Evolutionary conservation across 2,888 invertebrate species (phyloP).

Genomic region (Drosophila acutilabella): DNA sequence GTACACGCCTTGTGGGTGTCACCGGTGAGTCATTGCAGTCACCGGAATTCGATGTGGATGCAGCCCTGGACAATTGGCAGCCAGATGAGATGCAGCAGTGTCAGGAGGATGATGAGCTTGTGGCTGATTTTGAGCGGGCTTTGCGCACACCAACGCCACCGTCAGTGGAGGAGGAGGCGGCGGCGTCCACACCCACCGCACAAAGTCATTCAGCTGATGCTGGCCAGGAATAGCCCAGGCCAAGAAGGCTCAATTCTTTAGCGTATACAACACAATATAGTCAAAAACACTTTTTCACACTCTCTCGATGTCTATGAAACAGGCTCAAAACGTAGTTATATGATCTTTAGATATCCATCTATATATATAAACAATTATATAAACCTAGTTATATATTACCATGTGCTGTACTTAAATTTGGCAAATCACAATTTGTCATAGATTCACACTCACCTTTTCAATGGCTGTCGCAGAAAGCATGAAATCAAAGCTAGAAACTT

Average conservation of each 20-base stretch:
- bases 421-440: constrained; percentile 54
- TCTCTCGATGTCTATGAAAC: constrained; percentile 68
- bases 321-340: constrained; percentile 68
- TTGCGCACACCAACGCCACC: constrained; percentile 85
- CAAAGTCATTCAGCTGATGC: constrained; percentile 40
- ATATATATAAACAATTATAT: constrained; percentile 42
- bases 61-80: constrained; percentile 70
- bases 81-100: constrained; percentile 76
- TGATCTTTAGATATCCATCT: constrained; percentile 45
- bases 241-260: constrained; percentile 29
- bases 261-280: constrained; percentile 36
- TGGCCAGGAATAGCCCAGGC: constrained; percentile 58
- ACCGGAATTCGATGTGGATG: constrained; percentile 84
- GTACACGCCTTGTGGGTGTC: constrained; percentile 87
- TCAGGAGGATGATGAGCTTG: constrained; percentile 72
- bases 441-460: constrained; percentile 40
- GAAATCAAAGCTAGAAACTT: constrained; percentile 54
- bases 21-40: constrained; percentile 86
- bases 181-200: constrained; percentile 51
- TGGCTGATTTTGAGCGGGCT: constrained; percentile 87
- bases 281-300: constrained; percentile 36
- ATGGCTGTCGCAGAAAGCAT: constrained; percentile 66
- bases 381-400: constrained; percentile 48
- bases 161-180: background rate
- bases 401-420: constrained; percentile 69